Percentiles rank a stretch among this genome's conserved stretches.
Conservation (phyloP, 2,888 invertebrate species). For the Scaptomyza flava region DNA sequence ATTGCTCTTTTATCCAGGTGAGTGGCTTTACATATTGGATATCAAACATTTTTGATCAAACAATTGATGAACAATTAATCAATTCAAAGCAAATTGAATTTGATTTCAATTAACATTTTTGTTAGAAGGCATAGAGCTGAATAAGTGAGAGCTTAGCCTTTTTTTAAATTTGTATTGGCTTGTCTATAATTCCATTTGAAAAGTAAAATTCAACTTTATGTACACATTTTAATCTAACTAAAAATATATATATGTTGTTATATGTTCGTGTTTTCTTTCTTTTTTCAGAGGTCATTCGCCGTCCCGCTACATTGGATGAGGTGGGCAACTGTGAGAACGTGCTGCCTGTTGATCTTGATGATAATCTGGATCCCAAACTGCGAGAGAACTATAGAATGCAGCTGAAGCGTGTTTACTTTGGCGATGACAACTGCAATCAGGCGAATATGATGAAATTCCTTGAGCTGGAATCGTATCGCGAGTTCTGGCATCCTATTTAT, state of each 20-base stretch:
- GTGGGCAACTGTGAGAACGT: conserved; percentile 78
- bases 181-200: neutral
- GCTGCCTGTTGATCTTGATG: conserved; percentile 73
- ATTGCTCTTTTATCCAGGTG: conserved; percentile 81
- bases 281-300: conserved; percentile 71
- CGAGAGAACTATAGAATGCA: conserved; percentile 66
- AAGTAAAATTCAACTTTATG: neutral
- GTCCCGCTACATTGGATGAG: conserved; percentile 79
- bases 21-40: conserved; percentile 3
- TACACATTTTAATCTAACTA: neutral
- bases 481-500: conserved; percentile 83
- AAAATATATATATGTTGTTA: too few relatives aligned
- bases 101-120: neutral
- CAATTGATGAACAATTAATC: neutral
- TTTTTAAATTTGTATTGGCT: neutral
- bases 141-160: neutral
- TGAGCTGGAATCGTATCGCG: conserved; percentile 78
- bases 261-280: too few relatives aligned
- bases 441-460: conserved; percentile 83
- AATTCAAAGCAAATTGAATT: neutral
- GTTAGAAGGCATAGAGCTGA: neutral
- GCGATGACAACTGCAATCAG: conserved; percentile 74
- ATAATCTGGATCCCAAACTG: conserved; percentile 60
- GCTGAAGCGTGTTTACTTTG: conserved; percentile 79
- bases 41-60: neutral